Conservation (phyloP, 2,888 invertebrate species). For the Sarcophaga caerulescens region DNA sequence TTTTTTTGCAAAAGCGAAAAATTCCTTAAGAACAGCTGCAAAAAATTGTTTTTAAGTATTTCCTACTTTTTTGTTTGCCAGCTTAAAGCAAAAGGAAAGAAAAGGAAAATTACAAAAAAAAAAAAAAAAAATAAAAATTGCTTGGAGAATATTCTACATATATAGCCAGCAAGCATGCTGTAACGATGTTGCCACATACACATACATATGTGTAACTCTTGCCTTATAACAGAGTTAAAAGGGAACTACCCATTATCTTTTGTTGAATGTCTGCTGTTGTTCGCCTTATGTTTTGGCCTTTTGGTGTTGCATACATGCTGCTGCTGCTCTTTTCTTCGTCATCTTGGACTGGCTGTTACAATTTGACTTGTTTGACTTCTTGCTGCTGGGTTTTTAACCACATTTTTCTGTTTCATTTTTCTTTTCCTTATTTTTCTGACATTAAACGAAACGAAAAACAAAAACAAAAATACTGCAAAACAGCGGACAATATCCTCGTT, state of each 20-base stretch:
- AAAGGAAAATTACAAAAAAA: constrained; percentile 11
- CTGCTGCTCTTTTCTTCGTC: neutral
- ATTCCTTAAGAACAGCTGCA: constrained; percentile 66
- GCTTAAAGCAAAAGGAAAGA: constrained; percentile 17
- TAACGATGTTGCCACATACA: neutral
- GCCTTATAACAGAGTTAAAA: neutral
- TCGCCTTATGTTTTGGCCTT: constrained; percentile 11
- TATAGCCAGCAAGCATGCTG: neutral
- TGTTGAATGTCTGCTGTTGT: constrained; percentile 16
- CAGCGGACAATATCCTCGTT: constrained; percentile 65
- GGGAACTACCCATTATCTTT: neutral
- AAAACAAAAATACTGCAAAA: constrained; percentile 45
- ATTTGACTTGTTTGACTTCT: constrained; percentile 66
- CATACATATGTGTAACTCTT: neutral
- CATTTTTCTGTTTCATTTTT: constrained; percentile 29
- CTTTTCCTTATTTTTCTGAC: neutral
- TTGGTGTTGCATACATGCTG: neutral
- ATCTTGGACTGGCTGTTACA: constrained; percentile 46
- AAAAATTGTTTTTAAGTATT: constrained; percentile 57
- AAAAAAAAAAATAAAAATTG: constrained; percentile 56
- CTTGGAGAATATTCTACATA: constrained; percentile 41
- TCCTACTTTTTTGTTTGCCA: constrained; percentile 36
- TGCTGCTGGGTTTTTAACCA: constrained; percentile 58
- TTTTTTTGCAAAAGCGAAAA: constrained; percentile 2
- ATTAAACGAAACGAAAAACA: neutral